Conservation (phyloP, 2,113 vertebrate species). For the Cyanistes caeruleus region DNA sequence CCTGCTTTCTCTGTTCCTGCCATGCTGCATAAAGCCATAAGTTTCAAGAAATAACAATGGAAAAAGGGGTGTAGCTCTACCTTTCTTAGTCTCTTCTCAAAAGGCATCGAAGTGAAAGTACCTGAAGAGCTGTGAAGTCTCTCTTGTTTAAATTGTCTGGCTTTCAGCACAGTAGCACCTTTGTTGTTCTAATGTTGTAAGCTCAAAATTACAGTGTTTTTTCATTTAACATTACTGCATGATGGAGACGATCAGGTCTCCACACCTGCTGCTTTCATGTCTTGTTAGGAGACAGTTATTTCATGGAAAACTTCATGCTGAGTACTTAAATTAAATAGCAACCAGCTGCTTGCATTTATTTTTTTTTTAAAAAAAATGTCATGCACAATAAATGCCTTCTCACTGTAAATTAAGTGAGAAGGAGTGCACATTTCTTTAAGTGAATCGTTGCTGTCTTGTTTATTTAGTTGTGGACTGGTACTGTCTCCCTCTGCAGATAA, state of each 20-base stretch:
- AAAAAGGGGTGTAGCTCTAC: neutral
- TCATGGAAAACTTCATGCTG: neutral
- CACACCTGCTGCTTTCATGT: neutral
- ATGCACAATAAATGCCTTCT: neutral
- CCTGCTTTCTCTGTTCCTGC: neutral
- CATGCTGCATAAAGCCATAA: neutral
- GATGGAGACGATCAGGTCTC: neutral
- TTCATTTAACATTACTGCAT: neutral
- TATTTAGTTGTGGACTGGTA: neutral
- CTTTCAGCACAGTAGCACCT: neutral
- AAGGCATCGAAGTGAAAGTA: neutral
- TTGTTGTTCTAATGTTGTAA: neutral
- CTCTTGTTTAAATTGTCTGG: neutral
- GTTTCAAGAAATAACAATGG: neutral
- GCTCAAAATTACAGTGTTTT: neutral
- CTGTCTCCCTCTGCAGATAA: neutral
- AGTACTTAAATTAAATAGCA: neutral
- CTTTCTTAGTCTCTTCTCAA: neutral
- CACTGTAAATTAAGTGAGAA: neutral
- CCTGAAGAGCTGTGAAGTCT: neutral
- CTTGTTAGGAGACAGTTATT: neutral
- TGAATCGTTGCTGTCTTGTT: neutral
- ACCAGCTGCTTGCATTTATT: neutral
- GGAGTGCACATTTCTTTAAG: neutral
- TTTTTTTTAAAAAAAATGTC: neutral